Conservation (phyloP, 2,113 vertebrate species). For the Salvelinus namaycush region DNA sequence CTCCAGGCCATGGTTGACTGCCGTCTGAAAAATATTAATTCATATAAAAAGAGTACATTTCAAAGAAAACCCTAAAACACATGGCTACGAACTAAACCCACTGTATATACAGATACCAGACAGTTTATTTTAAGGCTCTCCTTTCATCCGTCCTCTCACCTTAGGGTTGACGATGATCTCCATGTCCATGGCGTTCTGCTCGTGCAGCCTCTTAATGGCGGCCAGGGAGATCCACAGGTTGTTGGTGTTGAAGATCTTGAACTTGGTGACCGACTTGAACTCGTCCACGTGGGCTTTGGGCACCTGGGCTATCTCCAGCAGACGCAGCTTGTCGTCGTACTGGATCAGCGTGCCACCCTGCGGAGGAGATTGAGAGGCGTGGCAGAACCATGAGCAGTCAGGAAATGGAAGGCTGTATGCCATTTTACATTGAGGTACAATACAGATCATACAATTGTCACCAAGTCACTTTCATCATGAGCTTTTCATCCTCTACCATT, state of each 20-base stretch:
- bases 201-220: conserved; percentile 90
- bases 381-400: not conserved
- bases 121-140: not conserved
- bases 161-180: conserved; percentile 98
- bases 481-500: too few species aligned
- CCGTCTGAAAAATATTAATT: too few species aligned
- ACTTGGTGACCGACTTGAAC: conserved; percentile 98
- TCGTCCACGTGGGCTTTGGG: conserved; percentile 95
- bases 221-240: conserved; percentile 96
- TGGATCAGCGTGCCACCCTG: conserved; percentile 95
- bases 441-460: too few species aligned
- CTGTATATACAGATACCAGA: not conserved
- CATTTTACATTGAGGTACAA: not conserved
- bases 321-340: conserved; percentile 89
- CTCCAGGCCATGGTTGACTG: too few species aligned
- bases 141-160: conserved; percentile 63
- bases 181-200: conserved; percentile 88
- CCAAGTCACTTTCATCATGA: too few species aligned
- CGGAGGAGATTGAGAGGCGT: not conserved
- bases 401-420: not conserved
- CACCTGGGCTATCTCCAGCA: conserved; percentile 97
- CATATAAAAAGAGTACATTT: too few species aligned
- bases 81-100: too few species aligned
- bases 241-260: conserved; percentile 99
- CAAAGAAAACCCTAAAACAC: not conserved